Evolutionary conservation across 2,113 vertebrate genomes (phyloP), one percentile per base, ranked within the genome.

Genomic region (Tonatia bakeri): DNA sequence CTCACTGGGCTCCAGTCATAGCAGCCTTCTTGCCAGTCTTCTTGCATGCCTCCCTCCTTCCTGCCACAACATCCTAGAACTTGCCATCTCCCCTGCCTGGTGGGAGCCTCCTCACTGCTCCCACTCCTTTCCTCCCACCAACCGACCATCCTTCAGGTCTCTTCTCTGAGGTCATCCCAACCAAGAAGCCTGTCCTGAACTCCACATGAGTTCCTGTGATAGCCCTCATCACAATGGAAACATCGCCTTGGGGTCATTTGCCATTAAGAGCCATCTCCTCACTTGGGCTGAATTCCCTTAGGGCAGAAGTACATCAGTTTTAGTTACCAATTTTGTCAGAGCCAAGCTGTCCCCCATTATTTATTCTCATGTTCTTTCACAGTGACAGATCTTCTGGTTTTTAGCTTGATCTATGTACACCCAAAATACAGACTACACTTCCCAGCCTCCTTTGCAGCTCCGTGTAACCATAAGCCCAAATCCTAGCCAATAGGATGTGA

Each of bases 61-160:
- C 24, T 12, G 54, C 12, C 19, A 10, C 24, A 5, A 14, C 38
- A 6, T 7, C 28, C n/a, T 50, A 24, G 52, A 17, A 4, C 20
- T 7, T 2, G 31, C 2, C 0, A 3, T 19, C 40, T 11, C n/a
- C 69, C 86, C 59, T 11, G 10, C 15, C 43, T n/a, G 24, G 72
- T 0, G 17, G 61, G 17, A 19, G 0, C 17, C 1, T 28, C 38
- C 77, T 88, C 56, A 33, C 56, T 47, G 33, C 24, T 12, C 38
- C 65, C 8, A 1, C 0, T 14, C 5, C 4, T 19, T n/a, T 9
- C 3, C 36, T 45, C 2, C 6, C 7, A 14, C 20, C 59, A 28
- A 12, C 64, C 0, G 14, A 6, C 6, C 45, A 16, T 10, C 84
- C 36, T 67, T 36, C 36, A 31, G 47, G 54, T 33, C 47, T 92